phyloP scores from a whole-genome alignment of 2,113 vertebrate genomes.

The Sialia sialis region DNA sequence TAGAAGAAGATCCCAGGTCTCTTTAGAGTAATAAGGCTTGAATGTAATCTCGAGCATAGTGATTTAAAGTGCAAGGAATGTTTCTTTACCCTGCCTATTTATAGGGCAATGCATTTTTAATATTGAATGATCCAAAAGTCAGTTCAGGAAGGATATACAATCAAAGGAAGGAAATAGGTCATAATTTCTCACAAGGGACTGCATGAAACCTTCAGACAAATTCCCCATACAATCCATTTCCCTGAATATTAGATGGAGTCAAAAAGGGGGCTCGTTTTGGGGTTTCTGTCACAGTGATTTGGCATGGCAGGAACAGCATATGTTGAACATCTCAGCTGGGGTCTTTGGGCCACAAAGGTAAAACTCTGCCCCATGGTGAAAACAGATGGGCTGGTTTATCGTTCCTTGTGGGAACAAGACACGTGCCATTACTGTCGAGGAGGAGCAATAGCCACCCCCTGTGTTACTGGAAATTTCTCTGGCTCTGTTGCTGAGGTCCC shows the following conservation, averaged over 20 bases:
- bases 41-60: background rate
- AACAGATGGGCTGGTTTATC: background rate
- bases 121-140: slow-evolving; percentile 45
- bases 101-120: slow-evolving; percentile 61
- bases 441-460: background rate
- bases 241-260: background rate
- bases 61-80: slow-evolving; percentile 31
- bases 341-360: background rate
- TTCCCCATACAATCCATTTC: background rate
- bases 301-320: background rate
- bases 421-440: background rate
- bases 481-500: background rate
- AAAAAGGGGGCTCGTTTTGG: background rate
- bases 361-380: background rate
- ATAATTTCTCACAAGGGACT: slow-evolving; percentile 45
- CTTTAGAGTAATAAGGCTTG: slow-evolving; percentile 51
- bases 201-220: slow-evolving; percentile 17
- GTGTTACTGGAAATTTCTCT: background rate
- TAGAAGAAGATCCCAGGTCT: slow-evolving; percentile 48
- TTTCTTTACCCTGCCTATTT: slow-evolving; percentile 41
- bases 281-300: background rate
- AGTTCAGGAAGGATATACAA: slow-evolving; percentile 49
- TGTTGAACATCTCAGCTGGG: background rate
- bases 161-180: slow-evolving; percentile 57
- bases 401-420: background rate